Evolutionary conservation across 1,140 invertebrate species (phyloP).

Genomic region (Aphelinus atriplicis): DNA sequence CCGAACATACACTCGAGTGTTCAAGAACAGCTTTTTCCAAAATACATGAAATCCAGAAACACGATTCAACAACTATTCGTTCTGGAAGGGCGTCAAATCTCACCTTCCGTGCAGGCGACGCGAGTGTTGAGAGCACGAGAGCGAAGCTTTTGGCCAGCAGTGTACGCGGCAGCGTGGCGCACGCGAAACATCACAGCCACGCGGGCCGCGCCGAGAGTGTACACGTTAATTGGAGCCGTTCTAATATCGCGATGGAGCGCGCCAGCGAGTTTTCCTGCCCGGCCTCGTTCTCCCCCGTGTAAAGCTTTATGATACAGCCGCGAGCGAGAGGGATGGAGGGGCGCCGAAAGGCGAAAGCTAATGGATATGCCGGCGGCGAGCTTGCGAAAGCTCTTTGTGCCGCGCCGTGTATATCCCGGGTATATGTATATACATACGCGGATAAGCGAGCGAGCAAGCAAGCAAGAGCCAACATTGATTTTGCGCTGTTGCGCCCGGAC

Average conservation of each 20-base stretch:
- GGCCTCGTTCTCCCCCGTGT: background rate
- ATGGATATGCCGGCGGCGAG: conserved; percentile 15
- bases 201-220: background rate
- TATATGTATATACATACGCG: too few species aligned
- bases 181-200: too few species aligned
- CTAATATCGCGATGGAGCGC: conserved; percentile 14
- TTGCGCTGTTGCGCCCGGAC: conserved; percentile 1
- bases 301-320: background rate
- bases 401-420: background rate
- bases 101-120: too few species aligned
- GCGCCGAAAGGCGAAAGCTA: conserved; percentile 2
- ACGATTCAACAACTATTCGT: too few species aligned
- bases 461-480: conserved; percentile 28
- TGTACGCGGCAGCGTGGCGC: background rate
- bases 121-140: too few species aligned
- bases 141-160: conserved; percentile 1
- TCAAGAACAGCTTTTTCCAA: too few species aligned
- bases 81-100: too few species aligned
- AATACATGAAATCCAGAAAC: too few species aligned
- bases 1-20: too few species aligned
- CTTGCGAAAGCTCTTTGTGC: conserved; percentile 17
- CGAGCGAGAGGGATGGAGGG: background rate
- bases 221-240: conserved; percentile 25
- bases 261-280: background rate
- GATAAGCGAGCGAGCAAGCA: too few species aligned